Evolutionary conservation across 2,888 invertebrate genomes (phyloP), one percentile per base, ranked within the genome.

Genomic region (Galerucella calmariensis): DNA sequence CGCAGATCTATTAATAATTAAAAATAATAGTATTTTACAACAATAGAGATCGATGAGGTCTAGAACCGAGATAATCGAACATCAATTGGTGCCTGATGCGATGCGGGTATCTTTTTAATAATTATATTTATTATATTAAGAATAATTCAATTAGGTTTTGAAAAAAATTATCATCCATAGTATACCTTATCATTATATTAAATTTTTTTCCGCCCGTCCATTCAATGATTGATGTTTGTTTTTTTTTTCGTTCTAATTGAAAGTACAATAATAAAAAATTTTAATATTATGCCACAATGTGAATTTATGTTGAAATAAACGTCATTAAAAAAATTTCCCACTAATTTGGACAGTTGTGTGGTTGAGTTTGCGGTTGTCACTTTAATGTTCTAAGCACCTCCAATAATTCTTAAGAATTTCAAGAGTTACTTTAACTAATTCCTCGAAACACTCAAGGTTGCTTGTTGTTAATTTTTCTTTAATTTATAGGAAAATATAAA

Each of bases 11-110:
- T 82, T 81, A 82, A 80, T 78, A 81, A 81, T 81, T 79, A 81
- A 82, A 81, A 81, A 80, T 81, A 80, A 80, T 78, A 80, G 80
- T 79, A 79, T 71, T 81, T 80, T 80, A 83, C 79, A 81, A 82
- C 83, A 83, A 82, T 83, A 81, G 46, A 71, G 71, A 71, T 65
- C 71, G 66, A 71, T 66, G 71, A 65, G 65, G 69, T 53, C 71
- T 79, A 71, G 48, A 63, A 48, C 6, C 16, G 24, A 53, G 65
- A 63, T 70, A 70, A 66, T 71, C 71, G 56, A 46, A 46, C 51
- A 53, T 48, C 11, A 69, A 59, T 69, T 59, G 58, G 6, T 41
- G n/a, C 24, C 68, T 59, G 59, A 69, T 69, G 20, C 4, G 63
- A 69, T 69, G 69, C 69, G 61, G 61, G 69, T 61, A 61, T 61